Conservation (phyloP, 2,888 invertebrate species). For the Lycaena phlaeas region DNA sequence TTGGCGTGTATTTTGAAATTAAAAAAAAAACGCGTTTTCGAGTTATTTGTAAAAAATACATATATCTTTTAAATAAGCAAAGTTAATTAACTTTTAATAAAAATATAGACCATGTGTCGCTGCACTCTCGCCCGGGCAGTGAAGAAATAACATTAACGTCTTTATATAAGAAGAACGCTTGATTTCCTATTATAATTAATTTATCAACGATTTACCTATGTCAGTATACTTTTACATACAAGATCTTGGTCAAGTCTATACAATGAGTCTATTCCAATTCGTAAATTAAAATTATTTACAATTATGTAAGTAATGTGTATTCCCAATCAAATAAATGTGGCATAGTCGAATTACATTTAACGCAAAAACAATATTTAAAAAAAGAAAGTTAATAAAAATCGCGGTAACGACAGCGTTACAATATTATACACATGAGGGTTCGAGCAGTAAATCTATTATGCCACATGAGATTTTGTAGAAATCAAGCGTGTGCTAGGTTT, state of each 20-base stretch:
- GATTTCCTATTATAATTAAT: neutral
- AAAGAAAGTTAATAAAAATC: neutral
- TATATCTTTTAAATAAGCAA: too few relatives aligned
- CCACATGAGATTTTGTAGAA: neutral
- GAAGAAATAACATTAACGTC: neutral
- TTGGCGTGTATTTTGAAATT: neutral
- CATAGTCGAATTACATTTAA: neutral
- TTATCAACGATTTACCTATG: neutral
- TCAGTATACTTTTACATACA: neutral
- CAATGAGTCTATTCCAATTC: neutral
- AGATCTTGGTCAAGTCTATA: neutral
- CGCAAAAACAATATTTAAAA: neutral
- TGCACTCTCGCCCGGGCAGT: conserved; percentile 14
- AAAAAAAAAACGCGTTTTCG: too few relatives aligned
- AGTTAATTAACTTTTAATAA: too few relatives aligned
- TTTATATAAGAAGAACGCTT: neutral
- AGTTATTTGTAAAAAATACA: too few relatives aligned
- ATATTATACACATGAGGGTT: too few relatives aligned
- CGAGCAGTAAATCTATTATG: too few relatives aligned
- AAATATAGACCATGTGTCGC: neutral
- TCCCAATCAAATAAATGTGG: neutral
- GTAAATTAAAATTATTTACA: neutral
- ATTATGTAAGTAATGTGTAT: neutral
- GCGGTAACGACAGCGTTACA: neutral
- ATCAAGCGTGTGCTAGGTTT: neutral